Evolutionary conservation across 2,888 invertebrate species (phyloP).

Genomic region (Phoronis australis): DNA sequence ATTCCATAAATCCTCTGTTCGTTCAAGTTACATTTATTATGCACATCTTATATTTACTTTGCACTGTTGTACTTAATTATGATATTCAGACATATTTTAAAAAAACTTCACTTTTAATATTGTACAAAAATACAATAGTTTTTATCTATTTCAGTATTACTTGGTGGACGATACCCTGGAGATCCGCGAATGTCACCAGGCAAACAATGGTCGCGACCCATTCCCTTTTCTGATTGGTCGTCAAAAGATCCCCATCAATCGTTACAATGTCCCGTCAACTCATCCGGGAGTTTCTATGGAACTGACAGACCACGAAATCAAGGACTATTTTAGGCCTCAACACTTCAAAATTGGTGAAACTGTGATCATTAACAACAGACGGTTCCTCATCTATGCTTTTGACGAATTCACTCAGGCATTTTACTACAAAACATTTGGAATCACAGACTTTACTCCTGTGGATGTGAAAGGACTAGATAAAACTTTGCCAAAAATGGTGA

Average conservation of each 20-base stretch:
- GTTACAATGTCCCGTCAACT: constrained; percentile 38
- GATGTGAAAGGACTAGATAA: constrained; percentile 35
- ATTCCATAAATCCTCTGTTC: no score
- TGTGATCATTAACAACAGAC: constrained; percentile 49
- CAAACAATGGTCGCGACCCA: constrained; percentile 72
- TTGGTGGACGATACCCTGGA: constrained; percentile 76
- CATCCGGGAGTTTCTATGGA: constrained; percentile 64
- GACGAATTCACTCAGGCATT: constrained; percentile 75
- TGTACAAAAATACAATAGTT: no score
- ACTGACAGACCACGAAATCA: constrained; percentile 65
- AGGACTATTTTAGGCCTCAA: constrained; percentile 71
- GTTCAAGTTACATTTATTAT: no score
- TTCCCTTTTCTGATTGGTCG: constrained; percentile 69
- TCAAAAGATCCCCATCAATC: constrained; percentile 60
- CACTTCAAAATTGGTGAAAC: constrained; percentile 70
- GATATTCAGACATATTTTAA: no score
- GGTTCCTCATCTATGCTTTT: constrained; percentile 72
- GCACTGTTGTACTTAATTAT: no score
- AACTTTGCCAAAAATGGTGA: constrained; percentile 45
- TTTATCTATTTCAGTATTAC: constrained; percentile 60
- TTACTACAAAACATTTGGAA: constrained; percentile 58
- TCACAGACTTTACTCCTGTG: constrained; percentile 52
- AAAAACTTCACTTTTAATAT: no score
- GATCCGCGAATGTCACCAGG: constrained; percentile 67
- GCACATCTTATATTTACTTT: no score